Evolutionary conservation across 2,888 invertebrate genomes (phyloP), one percentile per base, ranked within the genome.

Genomic region (Phalera bucephala): DNA sequence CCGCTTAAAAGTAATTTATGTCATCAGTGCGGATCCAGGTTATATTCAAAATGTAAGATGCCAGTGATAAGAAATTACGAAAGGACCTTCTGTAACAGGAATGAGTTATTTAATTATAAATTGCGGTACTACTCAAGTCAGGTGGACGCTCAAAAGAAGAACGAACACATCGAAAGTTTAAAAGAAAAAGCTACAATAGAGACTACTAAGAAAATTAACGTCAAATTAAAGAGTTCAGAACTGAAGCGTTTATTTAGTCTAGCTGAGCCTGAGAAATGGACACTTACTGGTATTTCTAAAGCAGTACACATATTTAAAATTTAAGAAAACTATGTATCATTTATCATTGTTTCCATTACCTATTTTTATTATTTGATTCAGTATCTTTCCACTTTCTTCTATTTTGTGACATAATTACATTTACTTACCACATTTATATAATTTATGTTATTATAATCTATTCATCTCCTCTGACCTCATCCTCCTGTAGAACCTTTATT

Each of bases 201-300:
- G 22, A 54, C 73, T 21, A 58, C 80, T 21, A 81, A 82, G 48
- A 86, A 85, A 68, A 81, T 84, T 27, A 87, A 82, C 50, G 80
- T 81, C 10, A 87, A 85, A 66, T 80, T 89, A 81, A 91, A 90
- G 60, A 79, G 81, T 58, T 83, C 92, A 1, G 92, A 93, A 61
- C 40, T 92, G 29, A 87, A 78, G 52, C 75, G 93, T 50, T 72
- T 93, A 44, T 80, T 93, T 61, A 78, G 88, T 34, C 80, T 93
- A 64, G 93, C 93, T 7, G 91, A 89, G 59, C 92, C 92, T 20
- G 93, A 93, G 64, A 92, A 91, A 90, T 93, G 92, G 92, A 92
- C 87, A 39, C 74, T 93, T 43, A 75, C 91, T 53, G 90, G 92
- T 92, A 64, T n/a, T n/a, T n/a, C n/a, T n/a, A n/a, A n/a, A n/a